Percentiles rank a stretch among this genome's conserved stretches.
Evolutionary conservation across 2,797 vertebrate genomes (phyloP).

Genomic region (Scolopax bukidnonensis): DNA sequence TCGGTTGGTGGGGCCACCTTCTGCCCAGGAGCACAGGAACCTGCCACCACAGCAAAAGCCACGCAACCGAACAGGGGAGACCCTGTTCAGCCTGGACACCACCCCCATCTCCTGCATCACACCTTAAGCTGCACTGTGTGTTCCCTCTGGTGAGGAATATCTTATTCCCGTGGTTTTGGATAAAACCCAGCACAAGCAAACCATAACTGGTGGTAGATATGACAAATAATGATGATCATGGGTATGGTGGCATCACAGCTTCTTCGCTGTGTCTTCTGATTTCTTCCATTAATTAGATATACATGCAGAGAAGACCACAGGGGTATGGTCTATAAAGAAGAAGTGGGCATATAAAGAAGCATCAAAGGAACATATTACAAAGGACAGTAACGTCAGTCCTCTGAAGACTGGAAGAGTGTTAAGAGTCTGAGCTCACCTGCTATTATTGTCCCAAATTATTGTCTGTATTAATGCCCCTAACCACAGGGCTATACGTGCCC

Average conservation of each 20-base stretch:
- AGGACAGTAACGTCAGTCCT: background rate
- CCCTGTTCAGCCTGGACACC: background rate
- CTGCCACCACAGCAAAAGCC: background rate
- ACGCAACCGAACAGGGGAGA: fast-evolving
- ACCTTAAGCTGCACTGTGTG: background rate
- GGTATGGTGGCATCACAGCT: background rate
- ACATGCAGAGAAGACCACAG: background rate
- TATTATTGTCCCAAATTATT: background rate
- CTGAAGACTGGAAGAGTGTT: background rate
- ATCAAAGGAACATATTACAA: background rate
- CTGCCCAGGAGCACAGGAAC: background rate
- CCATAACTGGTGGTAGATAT: background rate
- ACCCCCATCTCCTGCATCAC: background rate
- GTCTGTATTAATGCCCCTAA: background rate
- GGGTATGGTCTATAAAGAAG: background rate
- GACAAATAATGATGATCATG: background rate
- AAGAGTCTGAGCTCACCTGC: background rate
- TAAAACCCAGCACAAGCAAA: constrained; percentile 17
- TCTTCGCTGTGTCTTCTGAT: background rate
- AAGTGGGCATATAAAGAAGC: background rate
- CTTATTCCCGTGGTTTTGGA: background rate
- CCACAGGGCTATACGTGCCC: fast-evolving
- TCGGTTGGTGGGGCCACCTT: background rate
- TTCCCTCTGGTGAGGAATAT: background rate
- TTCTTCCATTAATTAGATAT: background rate